These are phyloP conservation scores for Drosophila affinis DNA, from an alignment of 2,888 invertebrate genomes.

Conservation along the genomic window DNA sequence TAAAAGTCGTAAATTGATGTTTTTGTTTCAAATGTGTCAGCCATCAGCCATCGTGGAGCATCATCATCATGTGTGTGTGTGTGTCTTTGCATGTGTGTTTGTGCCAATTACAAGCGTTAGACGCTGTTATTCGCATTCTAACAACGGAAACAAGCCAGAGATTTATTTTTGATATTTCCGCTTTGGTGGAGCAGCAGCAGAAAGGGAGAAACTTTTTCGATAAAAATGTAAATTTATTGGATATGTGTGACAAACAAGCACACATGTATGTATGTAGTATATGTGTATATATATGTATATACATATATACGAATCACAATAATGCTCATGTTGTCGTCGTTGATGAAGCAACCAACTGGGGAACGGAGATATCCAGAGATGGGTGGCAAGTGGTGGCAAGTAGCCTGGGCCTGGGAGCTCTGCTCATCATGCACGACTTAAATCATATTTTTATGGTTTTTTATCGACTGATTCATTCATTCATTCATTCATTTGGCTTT, in stretches of 20 bases:
- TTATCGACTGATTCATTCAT: slow-evolving; percentile 65
- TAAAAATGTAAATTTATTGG: slow-evolving; percentile 80
- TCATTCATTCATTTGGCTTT: slow-evolving; percentile 53
- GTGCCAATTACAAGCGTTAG: slow-evolving; percentile 64
- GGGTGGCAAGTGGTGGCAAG: neutral
- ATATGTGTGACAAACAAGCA: slow-evolving; percentile 72
- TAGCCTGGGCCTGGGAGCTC: slow-evolving; percentile 7
- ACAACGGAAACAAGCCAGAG: slow-evolving; percentile 70
- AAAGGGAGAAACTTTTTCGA: slow-evolving; percentile 73
- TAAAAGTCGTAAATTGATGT: slow-evolving; percentile 78
- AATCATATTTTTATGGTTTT: slow-evolving; percentile 72
- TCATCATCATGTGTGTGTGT: slow-evolving; percentile 10
- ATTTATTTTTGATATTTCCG: slow-evolving; percentile 78
- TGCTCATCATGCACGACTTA: slow-evolving; percentile 56
- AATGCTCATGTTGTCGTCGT: slow-evolving; percentile 50
- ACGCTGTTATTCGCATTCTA: slow-evolving; percentile 62
- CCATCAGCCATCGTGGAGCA: slow-evolving; percentile 14
- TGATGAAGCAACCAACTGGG: slow-evolving; percentile 51
- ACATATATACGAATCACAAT: slow-evolving; percentile 51
- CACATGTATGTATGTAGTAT: neutral
- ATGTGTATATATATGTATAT: neutral
- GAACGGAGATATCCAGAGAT: neutral
- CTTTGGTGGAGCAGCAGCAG: slow-evolving; percentile 52
- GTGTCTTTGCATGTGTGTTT: slow-evolving; percentile 8
- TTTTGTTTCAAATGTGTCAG: slow-evolving; percentile 65